phyloP scores from a whole-genome alignment of 2,888 invertebrate genomes.

The Hyppa rectilinea region DNA sequence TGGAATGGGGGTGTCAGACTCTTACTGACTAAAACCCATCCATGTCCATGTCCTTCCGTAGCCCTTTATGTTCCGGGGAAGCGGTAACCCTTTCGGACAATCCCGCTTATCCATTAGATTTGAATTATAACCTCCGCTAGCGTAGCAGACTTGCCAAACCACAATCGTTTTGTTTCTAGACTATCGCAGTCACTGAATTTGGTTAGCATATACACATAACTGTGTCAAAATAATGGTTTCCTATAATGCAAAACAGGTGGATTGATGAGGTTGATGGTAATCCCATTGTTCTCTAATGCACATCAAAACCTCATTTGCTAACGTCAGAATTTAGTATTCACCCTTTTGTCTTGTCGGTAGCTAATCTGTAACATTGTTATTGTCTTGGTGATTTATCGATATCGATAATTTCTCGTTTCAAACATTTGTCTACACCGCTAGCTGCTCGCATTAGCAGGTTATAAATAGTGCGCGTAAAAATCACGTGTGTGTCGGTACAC shows the following conservation, averaged over 20 bases:
- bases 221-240: constrained; percentile 3
- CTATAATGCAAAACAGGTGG: neutral
- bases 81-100: too few relatives aligned
- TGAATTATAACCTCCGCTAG: constrained; percentile 8
- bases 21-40: too few relatives aligned
- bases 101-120: too few relatives aligned
- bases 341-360: constrained; percentile 5
- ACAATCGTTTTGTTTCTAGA: constrained; percentile 12
- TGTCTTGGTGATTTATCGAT: constrained; percentile 59
- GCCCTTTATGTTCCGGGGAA: too few relatives aligned
- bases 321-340: neutral
- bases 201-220: neutral
- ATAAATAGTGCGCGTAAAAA: constrained; percentile 82
- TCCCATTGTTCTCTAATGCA: constrained; percentile 14
- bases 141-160: neutral
- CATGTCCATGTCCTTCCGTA: too few relatives aligned
- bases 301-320: constrained; percentile 11
- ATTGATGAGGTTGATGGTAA: constrained; percentile 8
- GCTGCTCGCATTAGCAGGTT: constrained; percentile 70
- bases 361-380: constrained; percentile 6
- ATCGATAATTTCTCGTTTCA: constrained; percentile 66
- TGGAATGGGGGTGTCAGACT: too few relatives aligned
- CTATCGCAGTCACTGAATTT: neutral
- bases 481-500: constrained; percentile 76
- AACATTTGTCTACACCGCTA: constrained; percentile 73